Evolutionary conservation across 64 coral and sea anemone species (phyloP).

Genomic region (Porites lutea): DNA sequence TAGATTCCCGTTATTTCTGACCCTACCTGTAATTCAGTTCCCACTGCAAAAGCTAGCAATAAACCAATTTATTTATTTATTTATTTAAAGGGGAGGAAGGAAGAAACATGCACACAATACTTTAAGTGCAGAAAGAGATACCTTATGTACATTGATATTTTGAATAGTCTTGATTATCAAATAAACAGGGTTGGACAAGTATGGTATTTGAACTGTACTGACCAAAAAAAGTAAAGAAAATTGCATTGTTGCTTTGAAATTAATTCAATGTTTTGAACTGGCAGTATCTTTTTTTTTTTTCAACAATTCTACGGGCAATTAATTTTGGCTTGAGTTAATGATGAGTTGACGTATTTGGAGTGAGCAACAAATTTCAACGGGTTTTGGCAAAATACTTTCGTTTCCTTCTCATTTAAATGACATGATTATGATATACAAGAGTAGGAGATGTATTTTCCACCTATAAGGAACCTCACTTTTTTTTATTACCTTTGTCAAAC

Average conservation of each 20-base stretch:
- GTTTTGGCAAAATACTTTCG: constrained; percentile 22
- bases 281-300: constrained; percentile 14
- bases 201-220: background rate
- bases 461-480: background rate
- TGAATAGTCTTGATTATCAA: constrained; percentile 6
- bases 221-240: constrained; percentile 10
- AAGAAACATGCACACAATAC: background rate
- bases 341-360: constrained; percentile 9
- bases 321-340: constrained; percentile 11
- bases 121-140: background rate
- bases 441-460: constrained; percentile 17
- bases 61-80: too few relatives aligned
- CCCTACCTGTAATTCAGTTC: too few relatives aligned
- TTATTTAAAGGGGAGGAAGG: constrained; percentile 8
- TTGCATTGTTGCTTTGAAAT: constrained; percentile 13
- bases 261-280: constrained; percentile 13
- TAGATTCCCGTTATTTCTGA: too few relatives aligned
- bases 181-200: background rate
- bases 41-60: too few relatives aligned
- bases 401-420: constrained; percentile 10
- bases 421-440: constrained; percentile 10
- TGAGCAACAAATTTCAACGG: constrained; percentile 13
- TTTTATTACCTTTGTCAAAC: background rate
- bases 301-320: background rate
- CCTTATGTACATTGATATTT: constrained; percentile 11